Conservation (phyloP, 2,113 vertebrate genomes). For the Saguinus imperator region DNA sequence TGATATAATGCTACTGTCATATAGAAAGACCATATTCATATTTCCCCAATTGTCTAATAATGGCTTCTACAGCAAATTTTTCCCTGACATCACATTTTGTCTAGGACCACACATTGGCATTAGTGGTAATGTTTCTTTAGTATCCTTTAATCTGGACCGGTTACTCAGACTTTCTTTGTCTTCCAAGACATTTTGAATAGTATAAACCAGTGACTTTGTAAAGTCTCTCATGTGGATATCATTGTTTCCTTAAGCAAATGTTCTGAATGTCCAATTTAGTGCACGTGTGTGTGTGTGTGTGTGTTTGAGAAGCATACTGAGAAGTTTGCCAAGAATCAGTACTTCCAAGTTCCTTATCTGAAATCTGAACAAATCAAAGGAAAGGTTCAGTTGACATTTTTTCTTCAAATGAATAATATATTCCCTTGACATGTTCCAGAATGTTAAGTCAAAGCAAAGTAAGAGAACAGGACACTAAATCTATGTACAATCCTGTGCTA, state of each 20-base stretch:
- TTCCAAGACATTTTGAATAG: not conserved
- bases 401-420: conserved; percentile 10
- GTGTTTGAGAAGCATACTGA: not conserved
- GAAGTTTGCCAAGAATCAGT: not conserved
- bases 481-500: not conserved
- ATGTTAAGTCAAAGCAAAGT: not conserved
- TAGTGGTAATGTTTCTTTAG: not conserved
- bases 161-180: not conserved
- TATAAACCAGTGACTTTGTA: not conserved
- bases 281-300: not conserved
- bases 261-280: not conserved
- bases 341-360: not conserved
- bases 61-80: not conserved
- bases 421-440: not conserved
- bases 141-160: not conserved
- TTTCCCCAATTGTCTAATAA: not conserved
- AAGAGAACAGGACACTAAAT: not conserved
- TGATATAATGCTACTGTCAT: not conserved
- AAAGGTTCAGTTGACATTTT: not conserved
- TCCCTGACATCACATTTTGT: not conserved
- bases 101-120: not conserved
- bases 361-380: not conserved
- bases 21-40: not conserved
- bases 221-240: not conserved
- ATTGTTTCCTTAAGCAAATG: not conserved